phyloP scores from a whole-genome alignment of 2,113 vertebrate species.

The Haemorhous mexicanus region DNA sequence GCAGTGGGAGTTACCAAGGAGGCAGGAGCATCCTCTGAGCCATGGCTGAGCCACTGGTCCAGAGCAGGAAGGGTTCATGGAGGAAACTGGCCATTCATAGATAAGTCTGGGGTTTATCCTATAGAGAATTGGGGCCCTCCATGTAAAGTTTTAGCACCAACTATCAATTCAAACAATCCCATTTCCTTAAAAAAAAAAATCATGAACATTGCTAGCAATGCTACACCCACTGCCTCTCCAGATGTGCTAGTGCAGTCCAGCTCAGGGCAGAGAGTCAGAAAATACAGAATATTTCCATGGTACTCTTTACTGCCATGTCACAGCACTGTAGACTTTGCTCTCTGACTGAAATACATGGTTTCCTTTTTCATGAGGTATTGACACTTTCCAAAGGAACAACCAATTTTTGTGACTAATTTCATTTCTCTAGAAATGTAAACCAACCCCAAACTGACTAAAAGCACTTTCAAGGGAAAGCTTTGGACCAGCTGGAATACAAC shows the following conservation, averaged over 20 bases:
- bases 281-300: neutral
- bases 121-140: neutral
- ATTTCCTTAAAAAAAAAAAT: neutral
- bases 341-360: neutral
- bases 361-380: neutral
- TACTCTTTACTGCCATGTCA: neutral
- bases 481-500: neutral
- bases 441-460: neutral
- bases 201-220: neutral
- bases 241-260: neutral
- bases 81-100: neutral
- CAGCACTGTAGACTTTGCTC: neutral
- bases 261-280: neutral
- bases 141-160: neutral
- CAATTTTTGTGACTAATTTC: neutral
- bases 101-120: neutral
- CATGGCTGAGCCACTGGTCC: neutral
- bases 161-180: neutral
- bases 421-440: neutral
- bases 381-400: neutral
- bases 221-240: neutral
- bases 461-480: neutral
- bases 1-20: neutral
- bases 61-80: neutral
- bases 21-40: neutral